A percentile compares a stretch with the other conserved stretches of the same genome.
These are phyloP conservation scores for Acronicta aceris DNA, from an alignment of 2,888 invertebrate species.

Conservation along the genomic window DNA sequence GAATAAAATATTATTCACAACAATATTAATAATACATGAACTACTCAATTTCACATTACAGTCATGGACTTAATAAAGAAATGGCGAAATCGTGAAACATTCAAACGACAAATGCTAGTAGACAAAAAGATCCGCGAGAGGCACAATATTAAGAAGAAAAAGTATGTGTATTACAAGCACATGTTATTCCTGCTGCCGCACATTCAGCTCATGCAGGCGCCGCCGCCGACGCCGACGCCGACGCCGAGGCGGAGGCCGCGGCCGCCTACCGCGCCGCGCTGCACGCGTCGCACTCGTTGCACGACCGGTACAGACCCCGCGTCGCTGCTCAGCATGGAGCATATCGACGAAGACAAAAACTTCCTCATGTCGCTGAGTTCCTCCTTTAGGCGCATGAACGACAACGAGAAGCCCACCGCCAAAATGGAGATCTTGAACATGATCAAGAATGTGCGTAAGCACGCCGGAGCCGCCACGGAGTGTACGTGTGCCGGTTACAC, in stretches of 20 bases:
- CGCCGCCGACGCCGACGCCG: constrained; percentile 28
- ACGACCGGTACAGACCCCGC: background rate
- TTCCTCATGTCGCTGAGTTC: constrained; percentile 69
- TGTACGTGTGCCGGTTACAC: constrained; percentile 9
- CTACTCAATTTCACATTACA: constrained; percentile 28
- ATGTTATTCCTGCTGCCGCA: constrained; percentile 68
- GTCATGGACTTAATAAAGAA: constrained; percentile 63
- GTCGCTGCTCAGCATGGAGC: constrained; percentile 5
- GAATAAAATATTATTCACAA: too few relatives aligned
- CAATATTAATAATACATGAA: too few relatives aligned
- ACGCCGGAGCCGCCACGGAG: constrained; percentile 1
- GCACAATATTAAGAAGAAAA: constrained; percentile 55
- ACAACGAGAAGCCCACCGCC: constrained; percentile 66
- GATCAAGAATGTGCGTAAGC: constrained; percentile 52
- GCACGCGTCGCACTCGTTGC: constrained; percentile 7
- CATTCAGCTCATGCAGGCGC: constrained; percentile 35
- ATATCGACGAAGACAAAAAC: constrained; percentile 67
- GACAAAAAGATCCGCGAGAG: constrained; percentile 59
- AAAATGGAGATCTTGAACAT: constrained; percentile 70
- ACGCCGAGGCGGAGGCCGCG: constrained; percentile 27
- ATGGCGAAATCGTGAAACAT: constrained; percentile 72
- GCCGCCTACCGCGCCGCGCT: constrained; percentile 32
- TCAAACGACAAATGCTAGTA: constrained; percentile 60
- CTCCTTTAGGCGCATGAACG: constrained; percentile 65
- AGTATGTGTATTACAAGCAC: constrained; percentile 69